Base-by-base conservation (phyloP, 2,888 invertebrate species). In the Rhyacophila evoluta region DNA sequence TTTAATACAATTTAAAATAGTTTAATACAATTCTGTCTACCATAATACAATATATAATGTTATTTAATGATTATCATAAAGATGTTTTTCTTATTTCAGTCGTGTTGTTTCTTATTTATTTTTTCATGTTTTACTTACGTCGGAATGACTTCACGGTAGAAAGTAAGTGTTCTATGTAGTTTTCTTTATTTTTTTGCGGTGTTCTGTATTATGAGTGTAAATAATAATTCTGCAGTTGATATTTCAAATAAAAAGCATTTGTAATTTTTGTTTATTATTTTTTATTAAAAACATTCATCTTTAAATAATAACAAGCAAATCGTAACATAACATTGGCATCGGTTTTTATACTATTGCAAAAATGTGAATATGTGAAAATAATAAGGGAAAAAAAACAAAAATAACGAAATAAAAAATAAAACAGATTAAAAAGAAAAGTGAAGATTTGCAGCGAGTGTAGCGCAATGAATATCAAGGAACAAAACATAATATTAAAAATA, bases 301-400 rank as follows among this genome's bases (percentile, higher is more conserved):
- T 78, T 78, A 75, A 75, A 79, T 79, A 79, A 79, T 68, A 79
- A 79, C 55, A 81, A 82, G 72, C 80, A 79, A 80, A 82, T 73
- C 80, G 75, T 79, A 78, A 82, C 82, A 81, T 79, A 80, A 81
- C 82, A 81, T 82, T 82, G 82, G 82, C 82, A 82, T 82, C 72
- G 69, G 70, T 77, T 76, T 11, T 77, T 77, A 72, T 55, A 73
- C 15, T 37, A 27, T 69, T 67, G n/a, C 28, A 39, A 70, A 71
- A 41, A 33, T n/a, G 70, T 75, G 74, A 67, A 36, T 27, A 67
- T 38, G 73, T 25, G 1, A 67, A 36, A 72, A 73, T 73, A 15
- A 77, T 38, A 27, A 77, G 38, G 8, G 37, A 38, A 77, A 76
- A 27, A 80, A 76, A 71, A 75, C 36, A 72, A 33, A 78, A 75